These are phyloP conservation scores for Panopea generosa DNA, from an alignment of 2,888 invertebrate species.

Conservation along the genomic window DNA sequence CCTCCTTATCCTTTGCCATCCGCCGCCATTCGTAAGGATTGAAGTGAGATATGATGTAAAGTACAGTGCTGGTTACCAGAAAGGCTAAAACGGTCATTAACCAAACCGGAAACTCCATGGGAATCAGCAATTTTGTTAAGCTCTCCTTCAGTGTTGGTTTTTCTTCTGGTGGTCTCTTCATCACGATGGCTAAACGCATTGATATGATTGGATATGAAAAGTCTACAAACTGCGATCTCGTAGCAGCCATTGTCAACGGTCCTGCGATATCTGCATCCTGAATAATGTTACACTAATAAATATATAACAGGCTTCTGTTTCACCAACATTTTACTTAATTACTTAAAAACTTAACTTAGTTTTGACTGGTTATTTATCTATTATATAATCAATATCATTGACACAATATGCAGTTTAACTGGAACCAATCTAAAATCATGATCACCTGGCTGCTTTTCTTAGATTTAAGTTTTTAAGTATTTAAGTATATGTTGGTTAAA, in stretches of 20 bases:
- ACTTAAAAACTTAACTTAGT: no score
- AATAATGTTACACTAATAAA: no score
- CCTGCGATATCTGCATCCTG: constrained; percentile 74
- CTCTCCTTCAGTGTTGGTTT: constrained; percentile 65
- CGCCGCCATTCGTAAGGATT: constrained; percentile 80
- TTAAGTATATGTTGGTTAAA: no score
- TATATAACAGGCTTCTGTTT: no score
- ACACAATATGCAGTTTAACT: no score
- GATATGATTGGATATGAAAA: constrained; percentile 75
- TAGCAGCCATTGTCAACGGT: constrained; percentile 69
- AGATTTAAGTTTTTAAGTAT: no score
- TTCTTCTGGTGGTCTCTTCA: constrained; percentile 62
- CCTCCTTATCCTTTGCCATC: constrained; percentile 74
- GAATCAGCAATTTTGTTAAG: constrained; percentile 66
- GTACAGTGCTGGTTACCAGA: constrained; percentile 71
- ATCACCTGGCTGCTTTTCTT: no score
- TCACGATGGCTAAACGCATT: constrained; percentile 69
- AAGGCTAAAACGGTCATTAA: constrained; percentile 72
- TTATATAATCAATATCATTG: no score
- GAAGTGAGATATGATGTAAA: constrained; percentile 76
- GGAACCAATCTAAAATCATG: no score
- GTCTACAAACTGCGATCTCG: constrained; percentile 60
- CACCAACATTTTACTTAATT: no score
- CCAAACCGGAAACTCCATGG: constrained; percentile 76
- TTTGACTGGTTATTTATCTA: no score